Base-by-base conservation (phyloP, 2,888 invertebrate genomes). In the Drosophila nigricruria region DNA sequence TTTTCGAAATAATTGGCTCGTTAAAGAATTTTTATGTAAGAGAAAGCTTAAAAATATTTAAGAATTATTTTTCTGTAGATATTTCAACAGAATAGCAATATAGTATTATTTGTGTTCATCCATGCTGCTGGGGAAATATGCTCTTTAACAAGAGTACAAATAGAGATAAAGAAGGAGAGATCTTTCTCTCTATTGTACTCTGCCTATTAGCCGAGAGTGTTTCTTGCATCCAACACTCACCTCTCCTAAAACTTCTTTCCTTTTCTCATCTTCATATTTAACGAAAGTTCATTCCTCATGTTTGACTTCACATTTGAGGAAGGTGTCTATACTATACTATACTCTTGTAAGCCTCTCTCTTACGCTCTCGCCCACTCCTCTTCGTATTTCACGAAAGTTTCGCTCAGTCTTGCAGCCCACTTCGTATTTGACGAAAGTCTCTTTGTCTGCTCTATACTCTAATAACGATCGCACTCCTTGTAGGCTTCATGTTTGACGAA, bases 1-100 rank as follows among this genome's bases (percentile, higher is more conserved):
- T 49, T 30, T 58, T 25, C 27, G 23, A 45, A 59, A 73, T 62
- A 67, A 69, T 75, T 73, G 40, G 50, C 63, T 9, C 6, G 9
- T 45, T 16, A 32, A 27, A 38, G 16, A 32, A 25, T 12, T 43
- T 25, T 38, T 30, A 34, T 27, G 16, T 18, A 23, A 43, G 4
- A 9, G 12, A 3, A n/a, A 14, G 6, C 5, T 2, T 30, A 3
- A 30, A 50, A 38, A 9, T 30, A 18, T 45, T 18, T 0, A 1
- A 16, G n/a, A n/a, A 47, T 27, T 27, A 0, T 10, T 1, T 0
- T 27, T 27, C 1, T n/a, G 0, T n/a, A 12, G 2, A 47, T n/a
- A n/a, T 5, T 6, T 30, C 32, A 18, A 0, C 0, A 2, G 49
- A 30, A 12, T 10, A 27, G 16, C 25, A 45, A 16, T n/a, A 1